Conservation (phyloP, 1,140 invertebrate species). For the Neodiprion fabricii region DNA sequence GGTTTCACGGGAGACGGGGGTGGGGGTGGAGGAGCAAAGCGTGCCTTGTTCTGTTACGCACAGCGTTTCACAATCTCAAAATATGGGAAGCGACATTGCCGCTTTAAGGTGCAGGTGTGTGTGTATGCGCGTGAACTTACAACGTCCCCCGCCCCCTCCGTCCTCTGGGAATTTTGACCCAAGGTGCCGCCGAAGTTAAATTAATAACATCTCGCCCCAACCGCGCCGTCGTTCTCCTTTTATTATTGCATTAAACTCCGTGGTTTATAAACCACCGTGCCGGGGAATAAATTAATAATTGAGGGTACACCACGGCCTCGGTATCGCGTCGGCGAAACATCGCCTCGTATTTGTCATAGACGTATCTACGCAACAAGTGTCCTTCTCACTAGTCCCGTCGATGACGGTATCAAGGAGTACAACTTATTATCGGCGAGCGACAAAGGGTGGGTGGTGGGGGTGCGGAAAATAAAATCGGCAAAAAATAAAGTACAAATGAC, state of each 20-base stretch:
- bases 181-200: constrained; percentile 39
- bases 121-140: background rate
- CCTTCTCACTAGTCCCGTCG: too few species aligned
- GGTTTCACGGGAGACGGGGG: background rate
- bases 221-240: constrained; percentile 25
- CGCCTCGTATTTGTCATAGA: too few species aligned
- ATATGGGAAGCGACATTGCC: constrained; percentile 13
- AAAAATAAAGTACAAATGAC: background rate
- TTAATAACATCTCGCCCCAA: constrained; percentile 36
- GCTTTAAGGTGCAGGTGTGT: constrained; percentile 33
- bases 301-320: background rate
- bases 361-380: too few species aligned
- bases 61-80: background rate
- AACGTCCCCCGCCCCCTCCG: constrained; percentile 7
- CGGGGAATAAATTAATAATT: background rate
- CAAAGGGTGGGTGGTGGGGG: too few species aligned
- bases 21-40: too few species aligned
- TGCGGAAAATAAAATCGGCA: background rate
- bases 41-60: background rate
- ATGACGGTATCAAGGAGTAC: too few species aligned
- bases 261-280: constrained; percentile 25
- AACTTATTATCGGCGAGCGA: too few species aligned
- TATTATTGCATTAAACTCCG: constrained; percentile 31
- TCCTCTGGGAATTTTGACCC: constrained; percentile 3
- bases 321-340: too few species aligned